Conservation (phyloP, 2,113 vertebrate species). For the Reinhardtius hippoglossoides region DNA sequence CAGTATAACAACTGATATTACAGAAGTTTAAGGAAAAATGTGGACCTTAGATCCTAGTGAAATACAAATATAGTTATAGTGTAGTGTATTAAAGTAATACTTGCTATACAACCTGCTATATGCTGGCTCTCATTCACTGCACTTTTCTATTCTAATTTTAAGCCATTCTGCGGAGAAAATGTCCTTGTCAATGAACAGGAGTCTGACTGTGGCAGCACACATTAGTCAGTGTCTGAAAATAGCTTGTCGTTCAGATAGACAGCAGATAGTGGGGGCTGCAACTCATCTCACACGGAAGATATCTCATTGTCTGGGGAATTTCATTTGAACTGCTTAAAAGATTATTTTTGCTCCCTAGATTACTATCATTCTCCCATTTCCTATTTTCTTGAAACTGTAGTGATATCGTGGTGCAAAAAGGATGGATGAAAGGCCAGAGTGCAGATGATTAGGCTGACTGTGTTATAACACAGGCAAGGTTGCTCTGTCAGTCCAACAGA, state of each 20-base stretch:
- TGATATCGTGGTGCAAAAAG: not conserved
- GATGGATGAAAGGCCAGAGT: not conserved
- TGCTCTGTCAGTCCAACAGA: slow-evolving; percentile 13
- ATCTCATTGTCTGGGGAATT: slow-evolving; percentile 20
- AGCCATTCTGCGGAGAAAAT: not conserved
- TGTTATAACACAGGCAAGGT: slow-evolving; percentile 31
- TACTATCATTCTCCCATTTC: not conserved
- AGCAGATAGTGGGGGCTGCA: slow-evolving; percentile 23
- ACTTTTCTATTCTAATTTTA: slow-evolving; percentile 19
- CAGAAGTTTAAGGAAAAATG: not conserved
- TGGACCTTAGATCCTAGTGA: too few relatives aligned
- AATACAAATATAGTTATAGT: too few relatives aligned
- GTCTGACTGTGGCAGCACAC: slow-evolving; percentile 5
- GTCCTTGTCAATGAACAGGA: slow-evolving; percentile 23
- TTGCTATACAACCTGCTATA: not conserved
- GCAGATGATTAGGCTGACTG: slow-evolving; percentile 15
- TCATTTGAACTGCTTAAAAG: slow-evolving; percentile 10
- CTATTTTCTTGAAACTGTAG: not conserved
- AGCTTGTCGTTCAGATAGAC: slow-evolving; percentile 40
- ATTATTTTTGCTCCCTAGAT: not conserved
- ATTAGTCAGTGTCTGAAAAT: slow-evolving; percentile 48
- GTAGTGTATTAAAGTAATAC: not conserved
- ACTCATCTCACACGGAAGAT: not conserved
- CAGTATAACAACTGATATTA: not conserved
- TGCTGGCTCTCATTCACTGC: not conserved